These are phyloP conservation scores for Onychostruthus taczanowskii DNA, from an alignment of 2,113 vertebrate species.

Conservation along the genomic window DNA sequence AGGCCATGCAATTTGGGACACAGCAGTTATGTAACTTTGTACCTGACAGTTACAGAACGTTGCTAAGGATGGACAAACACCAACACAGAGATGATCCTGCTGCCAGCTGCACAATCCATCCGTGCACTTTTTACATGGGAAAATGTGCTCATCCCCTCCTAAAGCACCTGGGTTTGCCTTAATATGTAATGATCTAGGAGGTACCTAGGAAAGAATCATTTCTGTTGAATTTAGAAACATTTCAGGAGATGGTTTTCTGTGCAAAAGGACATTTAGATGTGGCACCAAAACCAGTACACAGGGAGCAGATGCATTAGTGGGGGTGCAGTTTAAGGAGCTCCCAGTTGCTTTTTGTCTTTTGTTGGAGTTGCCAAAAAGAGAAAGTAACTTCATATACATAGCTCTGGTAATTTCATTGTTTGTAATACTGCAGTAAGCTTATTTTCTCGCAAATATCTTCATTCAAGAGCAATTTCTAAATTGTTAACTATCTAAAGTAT, in stretches of 20 bases:
- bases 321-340: background rate
- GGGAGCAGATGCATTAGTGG: background rate
- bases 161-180: background rate
- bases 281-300: background rate
- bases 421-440: background rate
- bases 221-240: background rate
- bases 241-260: background rate
- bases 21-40: background rate
- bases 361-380: background rate
- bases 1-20: background rate
- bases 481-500: background rate
- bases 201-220: background rate
- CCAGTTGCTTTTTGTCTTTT: background rate
- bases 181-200: background rate
- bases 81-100: background rate
- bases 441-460: background rate
- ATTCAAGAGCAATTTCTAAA: background rate
- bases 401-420: background rate
- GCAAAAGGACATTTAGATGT: background rate
- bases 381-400: background rate
- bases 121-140: background rate
- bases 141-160: background rate
- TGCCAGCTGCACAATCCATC: background rate
- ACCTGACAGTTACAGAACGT: background rate
- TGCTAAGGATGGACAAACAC: background rate